Conservation (phyloP, 2,113 vertebrate genomes). For the Pollimyrus isidori region DNA sequence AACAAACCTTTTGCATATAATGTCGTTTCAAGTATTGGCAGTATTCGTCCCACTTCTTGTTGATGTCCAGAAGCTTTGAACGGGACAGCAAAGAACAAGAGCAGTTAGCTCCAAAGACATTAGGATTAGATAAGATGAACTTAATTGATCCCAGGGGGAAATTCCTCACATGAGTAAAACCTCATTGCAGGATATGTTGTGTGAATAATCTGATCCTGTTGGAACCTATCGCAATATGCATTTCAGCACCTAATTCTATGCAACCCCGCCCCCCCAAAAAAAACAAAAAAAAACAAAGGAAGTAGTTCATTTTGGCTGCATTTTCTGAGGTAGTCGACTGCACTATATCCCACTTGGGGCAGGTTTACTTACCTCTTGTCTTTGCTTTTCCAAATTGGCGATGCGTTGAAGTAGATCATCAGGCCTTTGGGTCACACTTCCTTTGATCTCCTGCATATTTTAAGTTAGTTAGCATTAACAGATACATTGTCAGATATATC, state of each 20-base stretch:
- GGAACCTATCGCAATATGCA: neutral
- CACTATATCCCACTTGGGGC: neutral
- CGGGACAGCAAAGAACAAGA: conserved; percentile 8
- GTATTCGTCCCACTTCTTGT: conserved; percentile 52
- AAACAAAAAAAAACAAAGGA: too few relatives aligned
- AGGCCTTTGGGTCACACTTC: neutral
- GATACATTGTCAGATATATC: neutral
- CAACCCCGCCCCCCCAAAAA: neutral
- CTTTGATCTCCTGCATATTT: neutral
- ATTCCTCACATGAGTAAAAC: neutral
- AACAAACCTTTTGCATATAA: conserved; percentile 42
- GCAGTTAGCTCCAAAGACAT: neutral
- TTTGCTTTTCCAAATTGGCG: neutral
- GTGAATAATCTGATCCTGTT: neutral
- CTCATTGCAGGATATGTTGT: neutral
- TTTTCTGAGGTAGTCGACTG: neutral
- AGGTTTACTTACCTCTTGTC: neutral
- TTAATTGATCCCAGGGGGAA: neutral
- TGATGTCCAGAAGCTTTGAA: conserved; percentile 51
- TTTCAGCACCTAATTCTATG: neutral
- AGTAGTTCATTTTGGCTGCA: neutral
- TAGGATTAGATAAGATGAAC: neutral
- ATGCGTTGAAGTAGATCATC: neutral
- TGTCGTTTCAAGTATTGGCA: conserved; percentile 40
- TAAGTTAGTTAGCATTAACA: neutral